Percentiles rank a stretch among this genome's conserved stretches.
phyloP scores from a whole-genome alignment of 1,140 invertebrate species.

The Achroia grisella region DNA sequence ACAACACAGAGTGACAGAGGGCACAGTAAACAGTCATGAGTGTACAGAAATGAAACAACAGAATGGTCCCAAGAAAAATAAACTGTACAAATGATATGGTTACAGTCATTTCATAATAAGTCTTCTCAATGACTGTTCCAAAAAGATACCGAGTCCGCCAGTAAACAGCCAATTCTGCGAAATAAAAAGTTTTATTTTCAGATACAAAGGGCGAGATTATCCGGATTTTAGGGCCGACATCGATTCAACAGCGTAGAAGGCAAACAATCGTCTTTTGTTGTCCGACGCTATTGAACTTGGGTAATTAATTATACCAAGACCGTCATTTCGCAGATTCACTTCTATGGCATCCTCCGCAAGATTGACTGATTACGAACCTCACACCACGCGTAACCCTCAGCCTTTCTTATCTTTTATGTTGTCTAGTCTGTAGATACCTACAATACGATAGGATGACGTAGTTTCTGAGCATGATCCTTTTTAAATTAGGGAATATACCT shows the following conservation, averaged over 20 bases:
- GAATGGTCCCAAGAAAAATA: no score
- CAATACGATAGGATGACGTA: no score
- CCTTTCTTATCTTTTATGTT: conserved; percentile 4
- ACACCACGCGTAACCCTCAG: conserved; percentile 3
- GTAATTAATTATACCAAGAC: conserved; percentile 55
- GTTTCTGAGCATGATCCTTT: no score
- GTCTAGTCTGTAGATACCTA: no score
- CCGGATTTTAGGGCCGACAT: conserved; percentile 54
- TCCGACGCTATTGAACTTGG: conserved; percentile 43
- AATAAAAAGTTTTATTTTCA: conserved; percentile 61
- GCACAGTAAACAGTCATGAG: no score
- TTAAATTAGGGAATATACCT: no score
- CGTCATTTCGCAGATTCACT: conserved; percentile 59
- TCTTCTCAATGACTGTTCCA: background rate
- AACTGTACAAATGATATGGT: background rate
- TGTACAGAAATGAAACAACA: no score
- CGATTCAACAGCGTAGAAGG: conserved; percentile 58
- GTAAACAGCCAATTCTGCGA: conserved; percentile 29
- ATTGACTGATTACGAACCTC: conserved; percentile 45
- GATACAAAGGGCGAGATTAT: conserved; percentile 59
- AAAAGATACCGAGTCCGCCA: conserved; percentile 2
- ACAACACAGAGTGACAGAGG: no score
- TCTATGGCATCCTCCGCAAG: conserved; percentile 27
- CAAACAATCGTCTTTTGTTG: conserved; percentile 63
- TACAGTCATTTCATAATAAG: background rate